Evolutionary conservation across 2,888 invertebrate genomes (phyloP), one percentile per base, ranked within the genome.

Genomic region (Phragmatobia fuliginosa): DNA sequence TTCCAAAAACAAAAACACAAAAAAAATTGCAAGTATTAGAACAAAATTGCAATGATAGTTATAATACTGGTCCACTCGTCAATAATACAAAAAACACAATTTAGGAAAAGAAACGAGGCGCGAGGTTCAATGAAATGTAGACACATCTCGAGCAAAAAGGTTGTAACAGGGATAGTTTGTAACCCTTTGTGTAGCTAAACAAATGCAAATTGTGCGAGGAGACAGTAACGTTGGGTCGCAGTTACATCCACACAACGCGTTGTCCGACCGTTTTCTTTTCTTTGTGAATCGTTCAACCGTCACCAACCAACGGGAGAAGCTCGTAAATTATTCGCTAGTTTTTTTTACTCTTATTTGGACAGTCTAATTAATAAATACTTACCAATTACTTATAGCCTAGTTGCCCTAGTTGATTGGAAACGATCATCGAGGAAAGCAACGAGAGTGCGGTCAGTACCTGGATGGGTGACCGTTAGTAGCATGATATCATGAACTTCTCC

Each of bases 141-240:
- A 49, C 8, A 56, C 45, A 49, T 36, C 21, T 21, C 66, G 52
- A 71, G 38, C 63, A 66, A 62, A 75, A 70, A 66, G 59, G 36
- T 68, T 45, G 66, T 74, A 78, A 76, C 68, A 56, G 62, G 58
- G 49, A 76, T 74, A 76, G 72, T 82, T 77, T 74, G 75, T 71
- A 73, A 67, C 66, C 71, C 76, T 81, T 83, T 80, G 77, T 83
- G 71, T 69, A 71, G 66, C 74, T 78, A 76, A 81, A 82, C 76
- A 78, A 81, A 82, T 82, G 81, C 79, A 81, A 81, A 82, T 82
- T 81, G 73, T 72, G 73, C 66, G 68, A 74, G 72, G 69, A 75
- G 72, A 74, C 75, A 85, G 82, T 85, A 74, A 85, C 84, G 78
- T 72, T 41, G 83, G 83, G 41, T 81, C 83, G 74, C 83, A 85